Conservation (phyloP, 2,888 invertebrate species). For the Drosophila kokeensis region DNA sequence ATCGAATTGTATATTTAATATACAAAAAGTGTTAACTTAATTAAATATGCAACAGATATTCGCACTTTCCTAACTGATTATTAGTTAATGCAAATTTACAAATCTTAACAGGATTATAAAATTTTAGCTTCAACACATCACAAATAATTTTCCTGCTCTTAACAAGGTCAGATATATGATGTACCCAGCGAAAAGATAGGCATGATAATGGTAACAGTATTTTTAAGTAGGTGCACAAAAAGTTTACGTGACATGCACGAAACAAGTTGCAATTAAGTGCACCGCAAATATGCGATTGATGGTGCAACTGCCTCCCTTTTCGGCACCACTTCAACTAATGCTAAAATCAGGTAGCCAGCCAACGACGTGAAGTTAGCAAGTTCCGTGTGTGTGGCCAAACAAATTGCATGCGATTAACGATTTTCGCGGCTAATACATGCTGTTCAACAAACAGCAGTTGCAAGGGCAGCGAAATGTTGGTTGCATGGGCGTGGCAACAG, state of each 20-base stretch:
- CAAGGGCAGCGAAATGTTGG: constrained; percentile 7
- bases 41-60: not conserved
- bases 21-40: not conserved
- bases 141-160: not conserved
- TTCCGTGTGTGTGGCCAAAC: constrained; percentile 59
- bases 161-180: constrained; percentile 9
- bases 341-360: constrained; percentile 21
- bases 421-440: constrained; percentile 79
- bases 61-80: not conserved
- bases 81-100: not conserved
- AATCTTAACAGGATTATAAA: not conserved
- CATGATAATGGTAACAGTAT: not conserved
- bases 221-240: constrained; percentile 42
- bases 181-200: not conserved
- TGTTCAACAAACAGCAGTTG: constrained; percentile 70
- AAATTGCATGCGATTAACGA: constrained; percentile 80
- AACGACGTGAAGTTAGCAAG: constrained; percentile 74
- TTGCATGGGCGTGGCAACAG: constrained; percentile 39
- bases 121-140: not conserved
- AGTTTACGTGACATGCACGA: constrained; percentile 70
- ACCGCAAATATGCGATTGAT: constrained; percentile 37
- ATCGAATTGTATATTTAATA: not conserved
- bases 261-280: constrained; percentile 73
- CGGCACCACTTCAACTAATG: not conserved
- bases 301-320: constrained; percentile 10